Evolutionary conservation across 2,113 vertebrate genomes (phyloP), one percentile per base, ranked within the genome.

Genomic region (Caretta caretta): DNA sequence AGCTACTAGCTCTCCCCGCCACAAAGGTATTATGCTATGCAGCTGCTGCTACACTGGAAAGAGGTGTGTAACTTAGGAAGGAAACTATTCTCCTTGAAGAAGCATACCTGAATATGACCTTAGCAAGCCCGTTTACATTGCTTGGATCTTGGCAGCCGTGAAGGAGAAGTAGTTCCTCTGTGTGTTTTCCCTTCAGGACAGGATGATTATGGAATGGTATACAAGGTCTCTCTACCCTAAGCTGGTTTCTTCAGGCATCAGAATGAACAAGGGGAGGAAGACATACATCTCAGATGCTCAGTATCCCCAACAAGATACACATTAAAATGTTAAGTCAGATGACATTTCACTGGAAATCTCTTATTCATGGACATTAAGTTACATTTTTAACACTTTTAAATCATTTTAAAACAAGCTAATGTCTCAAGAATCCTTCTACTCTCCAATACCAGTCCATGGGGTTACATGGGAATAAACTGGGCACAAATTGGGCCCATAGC

Each of bases 191-290:
- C 9, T 38, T 72, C 19, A 38, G 19, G n/a, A 72, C n/a, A 96
- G 78, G 87, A 85, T 22, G 87, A 65, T 88, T 88, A 93, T 17
- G 92, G 96, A 94, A 96, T 87, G 62, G 62, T 14, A 20, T 53
- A 88, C 81, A 92, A 79, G 92, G 75, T 87, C 89, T 91, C 86
- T 90, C 81, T 91, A 88, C 90, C 92, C 81, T 85, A 88, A 95
- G 54, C 54, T 96, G 96, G 90, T 93, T 96, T 89, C 87, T 92
- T 65, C 88, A 89, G 92, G 89, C 90, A 97, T 78, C 89, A 90
- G 90, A 95, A 65, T 87, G 90, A 97, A 94, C 82, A 88, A 91
- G 83, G 10, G 24, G 19, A 27, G 24, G 48, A 93, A 85, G 86
- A 90, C 24, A 78, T 76, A 82, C 29, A 89, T 87, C 91, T 87